phyloP scores from a whole-genome alignment of 1,140 invertebrate genomes.

The Ridgeia piscesae region DNA sequence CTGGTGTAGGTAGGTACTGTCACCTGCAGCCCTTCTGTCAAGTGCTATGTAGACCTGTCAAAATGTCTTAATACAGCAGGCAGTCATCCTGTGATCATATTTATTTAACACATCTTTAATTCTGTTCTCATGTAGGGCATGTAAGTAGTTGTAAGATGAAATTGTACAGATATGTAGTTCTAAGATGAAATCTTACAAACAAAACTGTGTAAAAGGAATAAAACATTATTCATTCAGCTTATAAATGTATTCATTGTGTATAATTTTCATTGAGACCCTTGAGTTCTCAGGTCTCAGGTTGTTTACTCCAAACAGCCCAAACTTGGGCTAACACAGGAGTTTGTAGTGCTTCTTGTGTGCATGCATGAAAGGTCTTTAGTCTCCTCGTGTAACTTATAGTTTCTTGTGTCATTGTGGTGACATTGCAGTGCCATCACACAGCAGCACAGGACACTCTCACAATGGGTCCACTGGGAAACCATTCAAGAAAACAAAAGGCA shows the following conservation, averaged over 20 bases:
- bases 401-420: neutral
- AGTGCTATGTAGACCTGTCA: neutral
- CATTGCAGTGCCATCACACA: neutral
- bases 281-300: neutral
- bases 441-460: neutral
- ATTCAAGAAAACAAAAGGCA: neutral
- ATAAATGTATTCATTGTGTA: neutral
- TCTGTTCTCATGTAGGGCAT: no score
- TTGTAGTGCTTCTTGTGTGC: no score
- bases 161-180: neutral
- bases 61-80: no score
- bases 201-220: neutral
- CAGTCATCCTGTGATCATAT: no score
- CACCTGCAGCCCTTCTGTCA: neutral
- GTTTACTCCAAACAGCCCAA: no score
- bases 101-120: no score
- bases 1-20: constrained; percentile 40
- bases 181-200: neutral
- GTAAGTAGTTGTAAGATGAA: neutral
- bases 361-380: no score
- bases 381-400: no score
- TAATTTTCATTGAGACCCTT: neutral
- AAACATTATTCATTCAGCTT: neutral
- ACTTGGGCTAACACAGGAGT: no score
- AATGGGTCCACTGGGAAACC: neutral